Percentiles rank a stretch among this genome's conserved stretches.
Conservation (phyloP, 2,797 vertebrate species). For the Gallinago stenura region DNA sequence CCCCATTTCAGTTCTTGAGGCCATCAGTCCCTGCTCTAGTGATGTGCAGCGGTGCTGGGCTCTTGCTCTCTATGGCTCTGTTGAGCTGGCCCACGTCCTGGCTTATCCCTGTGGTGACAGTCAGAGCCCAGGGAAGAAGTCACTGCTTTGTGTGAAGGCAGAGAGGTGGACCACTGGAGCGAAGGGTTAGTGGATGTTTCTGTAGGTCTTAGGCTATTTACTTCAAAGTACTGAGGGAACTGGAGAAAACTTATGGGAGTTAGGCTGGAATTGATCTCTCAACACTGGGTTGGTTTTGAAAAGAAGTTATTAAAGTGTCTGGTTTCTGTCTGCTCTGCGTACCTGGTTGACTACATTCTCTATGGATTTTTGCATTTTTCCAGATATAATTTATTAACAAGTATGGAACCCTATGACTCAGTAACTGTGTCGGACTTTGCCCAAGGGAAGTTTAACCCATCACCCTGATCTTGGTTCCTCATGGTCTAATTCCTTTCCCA, state of each 20-base stretch:
- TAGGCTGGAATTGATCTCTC: neutral
- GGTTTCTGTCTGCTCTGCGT: neutral
- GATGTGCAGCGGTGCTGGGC: neutral
- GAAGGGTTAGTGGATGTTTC: neutral
- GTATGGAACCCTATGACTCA: neutral
- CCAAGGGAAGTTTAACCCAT: neutral
- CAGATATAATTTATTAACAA: neutral
- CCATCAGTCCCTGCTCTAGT: neutral
- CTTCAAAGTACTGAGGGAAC: neutral
- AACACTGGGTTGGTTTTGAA: neutral
- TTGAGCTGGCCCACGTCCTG: neutral
- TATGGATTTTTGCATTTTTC: neutral
- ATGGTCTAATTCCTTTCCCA: neutral
- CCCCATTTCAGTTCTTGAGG: neutral
- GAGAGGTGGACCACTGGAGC: neutral
- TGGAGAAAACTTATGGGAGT: neutral
- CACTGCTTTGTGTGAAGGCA: neutral
- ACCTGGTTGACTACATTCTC: neutral
- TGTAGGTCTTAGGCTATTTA: neutral
- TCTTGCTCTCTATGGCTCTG: neutral
- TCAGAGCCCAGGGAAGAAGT: neutral
- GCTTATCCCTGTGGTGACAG: neutral
- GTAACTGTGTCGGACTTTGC: neutral
- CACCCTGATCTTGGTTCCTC: neutral
- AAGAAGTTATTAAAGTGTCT: neutral